Conservation (phyloP, 2,888 invertebrate genomes). For the Drosophila crucigera region DNA sequence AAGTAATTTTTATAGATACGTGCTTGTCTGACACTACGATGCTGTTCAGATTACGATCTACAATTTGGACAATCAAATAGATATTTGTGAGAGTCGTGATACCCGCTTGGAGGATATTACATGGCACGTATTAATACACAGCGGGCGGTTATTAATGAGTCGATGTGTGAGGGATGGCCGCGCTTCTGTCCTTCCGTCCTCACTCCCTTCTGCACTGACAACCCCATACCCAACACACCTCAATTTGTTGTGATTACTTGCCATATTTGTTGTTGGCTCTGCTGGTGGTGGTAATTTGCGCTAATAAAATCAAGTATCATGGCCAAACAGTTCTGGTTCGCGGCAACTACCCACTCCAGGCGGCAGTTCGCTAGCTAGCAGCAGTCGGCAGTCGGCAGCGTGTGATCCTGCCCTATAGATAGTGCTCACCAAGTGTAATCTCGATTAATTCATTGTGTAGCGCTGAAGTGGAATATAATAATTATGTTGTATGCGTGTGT, state of each 20-base stretch:
- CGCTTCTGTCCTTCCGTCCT: slow-evolving; percentile 25
- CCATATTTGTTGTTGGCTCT: slow-evolving; percentile 47
- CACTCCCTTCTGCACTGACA: slow-evolving; percentile 1
- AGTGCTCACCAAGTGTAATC: slow-evolving; percentile 78
- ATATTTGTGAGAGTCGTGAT: background rate
- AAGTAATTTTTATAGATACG: too few relatives aligned
- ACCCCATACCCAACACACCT: slow-evolving; percentile 43
- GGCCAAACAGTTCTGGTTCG: slow-evolving; percentile 52
- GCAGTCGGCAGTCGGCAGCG: slow-evolving; percentile 42
- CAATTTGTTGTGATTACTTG: slow-evolving; percentile 80
- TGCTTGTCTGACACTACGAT: too few relatives aligned
- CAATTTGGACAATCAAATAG: background rate
- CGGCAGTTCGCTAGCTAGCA: background rate
- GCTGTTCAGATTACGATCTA: background rate
- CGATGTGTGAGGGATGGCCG: slow-evolving; percentile 50
- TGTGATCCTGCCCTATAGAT: slow-evolving; percentile 67
- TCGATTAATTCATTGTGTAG: slow-evolving; percentile 75
- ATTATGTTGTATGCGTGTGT: slow-evolving; percentile 65
- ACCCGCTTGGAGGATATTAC: slow-evolving; percentile 8
- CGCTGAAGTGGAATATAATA: slow-evolving; percentile 82
- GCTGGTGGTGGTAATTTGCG: slow-evolving; percentile 80
- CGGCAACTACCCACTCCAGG: background rate
- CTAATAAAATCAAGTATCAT: slow-evolving; percentile 83
- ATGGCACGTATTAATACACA: slow-evolving; percentile 58
- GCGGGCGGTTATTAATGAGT: slow-evolving; percentile 82